Percentiles rank a stretch among this genome's conserved stretches.
These are phyloP conservation scores for Nomada ruficornis DNA, from an alignment of 2,888 invertebrate genomes.

Conservation along the genomic window DNA sequence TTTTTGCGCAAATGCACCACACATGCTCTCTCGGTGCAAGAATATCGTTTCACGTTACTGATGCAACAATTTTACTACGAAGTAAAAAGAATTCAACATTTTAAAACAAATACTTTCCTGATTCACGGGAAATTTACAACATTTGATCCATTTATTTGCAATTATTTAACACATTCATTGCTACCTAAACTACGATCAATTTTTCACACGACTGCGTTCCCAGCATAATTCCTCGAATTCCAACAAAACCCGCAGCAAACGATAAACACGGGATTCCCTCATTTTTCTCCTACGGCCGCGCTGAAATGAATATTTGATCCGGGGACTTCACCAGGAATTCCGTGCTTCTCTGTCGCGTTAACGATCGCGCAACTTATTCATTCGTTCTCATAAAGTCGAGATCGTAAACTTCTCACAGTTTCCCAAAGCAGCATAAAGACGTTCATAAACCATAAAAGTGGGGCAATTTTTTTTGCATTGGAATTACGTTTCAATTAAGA, in stretches of 20 bases:
- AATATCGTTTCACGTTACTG: too few species aligned
- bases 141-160: not conserved
- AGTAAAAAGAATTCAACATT: too few species aligned
- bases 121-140: too few species aligned
- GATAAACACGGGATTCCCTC: conserved; percentile 42
- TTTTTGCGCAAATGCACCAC: too few species aligned
- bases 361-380: conserved; percentile 73
- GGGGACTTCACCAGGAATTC: conserved; percentile 39
- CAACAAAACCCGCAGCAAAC: conserved; percentile 4
- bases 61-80: too few species aligned
- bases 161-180: not conserved
- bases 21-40: too few species aligned
- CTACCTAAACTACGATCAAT: not conserved
- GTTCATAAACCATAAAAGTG: conserved; percentile 6
- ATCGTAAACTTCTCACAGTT: conserved; percentile 64
- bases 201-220: not conserved
- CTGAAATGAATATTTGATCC: conserved; percentile 71
- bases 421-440: not conserved
- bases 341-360: conserved; percentile 36
- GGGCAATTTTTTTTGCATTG: conserved; percentile 41
- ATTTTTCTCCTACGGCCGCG: conserved; percentile 11
- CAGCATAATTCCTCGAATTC: conserved; percentile 7
- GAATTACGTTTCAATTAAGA: conserved; percentile 52
- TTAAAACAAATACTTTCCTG: too few species aligned
- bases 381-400: conserved; percentile 67